Percentiles rank a stretch among this genome's conserved stretches.
These are phyloP conservation scores for Phainopepla nitens DNA, from an alignment of 2,113 vertebrate species.

Conservation along the genomic window DNA sequence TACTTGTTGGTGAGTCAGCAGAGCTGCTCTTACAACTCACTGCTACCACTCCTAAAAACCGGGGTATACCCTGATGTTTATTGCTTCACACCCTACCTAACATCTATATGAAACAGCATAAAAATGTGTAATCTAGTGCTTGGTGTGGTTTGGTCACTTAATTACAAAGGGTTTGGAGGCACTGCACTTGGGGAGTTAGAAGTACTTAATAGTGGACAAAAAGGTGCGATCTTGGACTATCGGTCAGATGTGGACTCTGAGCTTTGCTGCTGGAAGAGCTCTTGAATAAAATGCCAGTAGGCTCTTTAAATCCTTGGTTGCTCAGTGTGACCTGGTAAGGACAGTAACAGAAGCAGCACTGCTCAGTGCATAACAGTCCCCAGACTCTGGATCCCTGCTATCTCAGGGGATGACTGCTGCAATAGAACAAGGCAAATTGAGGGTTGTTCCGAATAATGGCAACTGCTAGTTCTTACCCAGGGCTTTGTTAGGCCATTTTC, in stretches of 20 bases:
- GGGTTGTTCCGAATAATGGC: background rate
- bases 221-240: background rate
- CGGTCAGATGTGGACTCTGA: background rate
- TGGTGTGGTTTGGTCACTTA: background rate
- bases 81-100: background rate
- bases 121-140: background rate
- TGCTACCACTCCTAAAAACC: background rate
- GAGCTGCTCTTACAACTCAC: background rate
- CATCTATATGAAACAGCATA: background rate
- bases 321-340: background rate
- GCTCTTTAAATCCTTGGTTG: background rate
- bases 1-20: background rate
- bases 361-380: background rate
- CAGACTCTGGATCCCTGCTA: no score
- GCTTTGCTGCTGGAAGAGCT: background rate
- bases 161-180: background rate
- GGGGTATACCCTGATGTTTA: background rate
- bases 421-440: background rate
- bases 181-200: background rate
- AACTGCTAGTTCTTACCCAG: background rate
- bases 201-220: background rate
- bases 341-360: background rate
- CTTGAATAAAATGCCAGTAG: background rate
- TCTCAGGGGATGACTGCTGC: rapidly evolving
- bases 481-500: background rate